Evolutionary conservation across 1,140 invertebrate genomes (phyloP), one percentile per base, ranked within the genome.

Genomic region (Habropoda laboriosa): DNA sequence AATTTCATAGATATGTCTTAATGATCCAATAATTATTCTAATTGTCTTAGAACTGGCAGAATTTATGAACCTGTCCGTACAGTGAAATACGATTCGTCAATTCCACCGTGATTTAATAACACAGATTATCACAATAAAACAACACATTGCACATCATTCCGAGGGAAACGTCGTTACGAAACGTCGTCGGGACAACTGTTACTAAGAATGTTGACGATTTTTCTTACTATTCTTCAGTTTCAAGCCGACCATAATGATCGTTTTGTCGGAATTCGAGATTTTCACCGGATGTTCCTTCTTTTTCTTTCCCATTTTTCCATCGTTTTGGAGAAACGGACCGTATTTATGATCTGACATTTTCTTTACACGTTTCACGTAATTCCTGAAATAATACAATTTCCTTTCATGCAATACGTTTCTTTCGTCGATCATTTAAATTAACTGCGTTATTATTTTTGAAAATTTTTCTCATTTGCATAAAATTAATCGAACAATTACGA

Each of bases 201-300:
- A n/a, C n/a, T 18, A 63, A 0, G 35, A 63, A 42, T 42, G 21
- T 42, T 24, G 38, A 38, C 38, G 61, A 64, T 10, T 27, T 27
- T 42, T 64, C 6, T 42, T 42, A 2, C 35, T 53, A 1, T 63
- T 45, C n/a, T 16, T 57, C 35, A 58, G n/a, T 1, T 58, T 38
- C 16, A 64, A 3, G 3, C 55, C 47, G n/a, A 86, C 30, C 24
- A 70, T 45, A 63, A 86, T 66, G 5, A 85, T 18, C 6, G 74
- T 79, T 55, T 75, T 86, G 12, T 82, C 7, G 0, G 82, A 86
- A 8, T 71, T 66, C 5, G 60, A 75, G 0, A 27, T 21, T 21
- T 12, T 81, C 21, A 51, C n/a, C n/a, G 6, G n/a, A 66, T 0
- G n/a, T 27, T n/a, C 57, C 3, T 42, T 68, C 27, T 10, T 60